Evolutionary conservation across 2,888 invertebrate species (phyloP).

Genomic region (Heterodera filipjevi): DNA sequence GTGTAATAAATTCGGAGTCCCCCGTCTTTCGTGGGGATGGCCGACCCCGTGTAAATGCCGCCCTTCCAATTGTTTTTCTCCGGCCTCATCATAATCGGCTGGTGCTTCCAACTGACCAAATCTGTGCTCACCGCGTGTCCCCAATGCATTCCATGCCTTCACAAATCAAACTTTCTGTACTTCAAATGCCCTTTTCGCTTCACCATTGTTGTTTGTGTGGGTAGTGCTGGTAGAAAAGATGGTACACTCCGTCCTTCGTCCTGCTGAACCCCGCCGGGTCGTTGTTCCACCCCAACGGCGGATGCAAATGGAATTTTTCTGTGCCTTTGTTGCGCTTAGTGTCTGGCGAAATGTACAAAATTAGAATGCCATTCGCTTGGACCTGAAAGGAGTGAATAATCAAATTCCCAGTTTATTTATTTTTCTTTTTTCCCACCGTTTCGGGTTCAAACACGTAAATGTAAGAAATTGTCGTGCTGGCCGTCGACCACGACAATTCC

Average conservation of each 20-base stretch:
- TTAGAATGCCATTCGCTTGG: conserved; percentile 14
- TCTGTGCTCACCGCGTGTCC: conserved; percentile 20
- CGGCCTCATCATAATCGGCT: conserved; percentile 20
- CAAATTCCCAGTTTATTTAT: too few relatives aligned
- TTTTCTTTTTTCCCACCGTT: neutral
- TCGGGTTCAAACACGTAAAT: conserved; percentile 28
- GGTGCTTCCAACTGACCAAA: conserved; percentile 19
- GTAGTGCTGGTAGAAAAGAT: conserved; percentile 23
- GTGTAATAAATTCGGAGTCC: conserved; percentile 22
- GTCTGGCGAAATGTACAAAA: conserved; percentile 2
- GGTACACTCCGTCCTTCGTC: conserved; percentile 14
- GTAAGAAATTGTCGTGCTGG: conserved; percentile 5
- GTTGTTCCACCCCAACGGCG: conserved; percentile 28
- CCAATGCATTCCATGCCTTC: conserved; percentile 17
- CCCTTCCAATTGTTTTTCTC: neutral
- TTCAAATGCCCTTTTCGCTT: neutral
- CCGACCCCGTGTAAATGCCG: conserved; percentile 18
- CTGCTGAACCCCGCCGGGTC: conserved; percentile 27
- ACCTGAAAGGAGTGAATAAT: neutral
- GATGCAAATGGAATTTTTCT: conserved; percentile 15
- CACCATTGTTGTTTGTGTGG: conserved; percentile 20
- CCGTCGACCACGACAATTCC: conserved; percentile 20
- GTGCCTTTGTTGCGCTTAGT: neutral
- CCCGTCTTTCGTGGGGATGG: neutral
- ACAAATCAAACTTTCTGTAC: too few relatives aligned